A percentile compares a stretch with the other conserved stretches of the same genome.
These are phyloP conservation scores for Aythya baeri DNA, from an alignment of 2,113 vertebrate species.

Conservation along the genomic window DNA sequence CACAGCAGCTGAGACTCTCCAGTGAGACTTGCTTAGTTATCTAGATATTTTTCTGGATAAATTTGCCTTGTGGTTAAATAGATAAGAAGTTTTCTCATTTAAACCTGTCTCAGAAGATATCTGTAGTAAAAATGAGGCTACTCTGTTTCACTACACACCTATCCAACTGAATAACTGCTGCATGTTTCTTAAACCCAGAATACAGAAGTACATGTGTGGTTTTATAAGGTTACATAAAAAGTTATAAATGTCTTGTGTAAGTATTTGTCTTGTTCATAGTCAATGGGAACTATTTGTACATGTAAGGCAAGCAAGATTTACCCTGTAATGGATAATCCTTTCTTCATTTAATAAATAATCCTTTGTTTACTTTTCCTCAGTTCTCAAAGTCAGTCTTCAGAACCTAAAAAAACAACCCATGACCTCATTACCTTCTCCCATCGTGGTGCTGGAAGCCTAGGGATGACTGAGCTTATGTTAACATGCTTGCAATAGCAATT, in stretches of 20 bases:
- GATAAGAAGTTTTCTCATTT: background rate
- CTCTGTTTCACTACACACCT: background rate
- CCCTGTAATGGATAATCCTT: constrained; percentile 64
- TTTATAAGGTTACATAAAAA: constrained; percentile 35
- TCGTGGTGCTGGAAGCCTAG: constrained; percentile 26
- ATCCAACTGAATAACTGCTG: background rate
- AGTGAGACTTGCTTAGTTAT: background rate
- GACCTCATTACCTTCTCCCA: constrained; percentile 65
- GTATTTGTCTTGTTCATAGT: constrained; percentile 57
- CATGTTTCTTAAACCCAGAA: background rate
- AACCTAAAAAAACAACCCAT: constrained; percentile 49
- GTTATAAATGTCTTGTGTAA: constrained; percentile 47
- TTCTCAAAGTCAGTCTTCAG: constrained; percentile 57
- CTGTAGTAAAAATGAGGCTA: background rate
- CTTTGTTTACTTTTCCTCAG: constrained; percentile 59
- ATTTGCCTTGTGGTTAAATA: background rate
- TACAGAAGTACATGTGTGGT: background rate
- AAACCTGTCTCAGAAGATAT: background rate
- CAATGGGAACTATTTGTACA: constrained; percentile 58
- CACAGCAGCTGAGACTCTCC: background rate
- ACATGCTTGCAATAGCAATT: background rate
- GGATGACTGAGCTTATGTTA: constrained; percentile 38
- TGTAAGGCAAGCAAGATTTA: constrained; percentile 44
- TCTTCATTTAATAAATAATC: constrained; percentile 72
- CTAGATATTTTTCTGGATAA: background rate